Evolutionary conservation across 2,888 invertebrate genomes (phyloP).

Genomic region (Pachydiplax longipennis): DNA sequence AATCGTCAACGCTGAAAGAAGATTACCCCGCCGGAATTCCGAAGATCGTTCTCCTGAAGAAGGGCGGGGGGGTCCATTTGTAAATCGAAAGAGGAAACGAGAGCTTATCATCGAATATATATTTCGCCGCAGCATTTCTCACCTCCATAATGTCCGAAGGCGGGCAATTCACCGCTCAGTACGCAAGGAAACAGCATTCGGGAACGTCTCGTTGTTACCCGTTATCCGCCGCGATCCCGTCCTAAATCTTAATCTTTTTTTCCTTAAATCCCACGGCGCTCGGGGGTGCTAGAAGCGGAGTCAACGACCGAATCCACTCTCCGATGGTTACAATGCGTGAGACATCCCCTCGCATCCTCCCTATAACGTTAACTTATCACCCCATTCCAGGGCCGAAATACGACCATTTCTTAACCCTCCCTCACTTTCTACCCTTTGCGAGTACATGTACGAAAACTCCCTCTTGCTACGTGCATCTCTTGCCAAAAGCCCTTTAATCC

Average conservation of each 20-base stretch:
- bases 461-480: background rate
- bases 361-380: slow-evolving; percentile 31
- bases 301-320: slow-evolving; percentile 32
- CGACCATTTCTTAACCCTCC: background rate
- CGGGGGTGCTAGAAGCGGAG: slow-evolving; percentile 12
- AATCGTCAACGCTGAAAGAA: too few species aligned
- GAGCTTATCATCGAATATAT: background rate
- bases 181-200: background rate
- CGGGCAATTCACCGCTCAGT: background rate
- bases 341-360: background rate
- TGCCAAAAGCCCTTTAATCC: slow-evolving; percentile 23
- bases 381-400: slow-evolving; percentile 13
- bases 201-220: background rate
- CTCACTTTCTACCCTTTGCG: background rate
- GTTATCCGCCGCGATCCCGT: background rate
- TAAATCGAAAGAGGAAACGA: background rate
- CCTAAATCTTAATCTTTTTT: background rate
- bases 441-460: background rate
- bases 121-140: background rate
- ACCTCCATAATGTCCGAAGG: background rate
- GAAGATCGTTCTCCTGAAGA: background rate
- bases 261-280: background rate
- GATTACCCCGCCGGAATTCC: too few species aligned
- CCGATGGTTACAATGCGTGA: background rate
- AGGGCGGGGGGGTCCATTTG: background rate